Percentiles rank a stretch among this genome's conserved stretches.
Evolutionary conservation across 2,888 invertebrate genomes (phyloP).

Genomic region (Apeira syringaria): DNA sequence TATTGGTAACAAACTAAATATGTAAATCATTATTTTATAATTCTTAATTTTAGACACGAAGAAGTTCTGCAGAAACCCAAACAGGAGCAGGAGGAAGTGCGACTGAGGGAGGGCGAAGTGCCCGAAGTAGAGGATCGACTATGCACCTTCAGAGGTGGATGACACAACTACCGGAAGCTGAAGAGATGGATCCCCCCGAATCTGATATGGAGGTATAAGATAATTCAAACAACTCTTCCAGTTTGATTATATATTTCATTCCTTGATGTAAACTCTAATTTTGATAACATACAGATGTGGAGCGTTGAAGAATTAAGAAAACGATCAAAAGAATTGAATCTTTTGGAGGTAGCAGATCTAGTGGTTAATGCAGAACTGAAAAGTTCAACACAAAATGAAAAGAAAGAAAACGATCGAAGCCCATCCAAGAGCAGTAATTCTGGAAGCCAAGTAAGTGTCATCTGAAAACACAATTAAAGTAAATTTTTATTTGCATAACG

Average conservation of each 20-base stretch:
- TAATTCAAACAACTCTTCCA: background rate
- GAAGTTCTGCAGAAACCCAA: slow-evolving; percentile 75
- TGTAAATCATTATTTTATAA: background rate
- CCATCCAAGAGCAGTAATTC: slow-evolving; percentile 90
- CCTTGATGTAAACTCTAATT: no score
- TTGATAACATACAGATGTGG: slow-evolving; percentile 77
- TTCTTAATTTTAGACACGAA: slow-evolving; percentile 56
- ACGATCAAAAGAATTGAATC: slow-evolving; percentile 87
- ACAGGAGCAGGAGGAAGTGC: slow-evolving; percentile 68
- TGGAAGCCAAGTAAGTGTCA: slow-evolving; percentile 87
- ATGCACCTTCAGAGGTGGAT: slow-evolving; percentile 92
- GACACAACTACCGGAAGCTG: slow-evolving; percentile 88
- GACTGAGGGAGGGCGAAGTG: slow-evolving; percentile 68
- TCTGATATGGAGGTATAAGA: slow-evolving; percentile 78
- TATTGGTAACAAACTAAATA: background rate
- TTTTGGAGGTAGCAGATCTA: slow-evolving; percentile 77
- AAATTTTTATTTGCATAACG: no score
- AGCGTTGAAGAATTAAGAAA: slow-evolving; percentile 88
- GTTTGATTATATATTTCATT: no score
- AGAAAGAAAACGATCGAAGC: slow-evolving; percentile 85
- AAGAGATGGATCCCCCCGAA: slow-evolving; percentile 79
- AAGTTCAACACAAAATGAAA: slow-evolving; percentile 59
- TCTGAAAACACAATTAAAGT: no score
- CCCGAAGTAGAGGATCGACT: slow-evolving; percentile 87
- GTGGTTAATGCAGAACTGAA: slow-evolving; percentile 58